These are phyloP conservation scores for Lasioglossum leucozonium DNA, from an alignment of 2,888 invertebrate species.

Conservation along the genomic window DNA sequence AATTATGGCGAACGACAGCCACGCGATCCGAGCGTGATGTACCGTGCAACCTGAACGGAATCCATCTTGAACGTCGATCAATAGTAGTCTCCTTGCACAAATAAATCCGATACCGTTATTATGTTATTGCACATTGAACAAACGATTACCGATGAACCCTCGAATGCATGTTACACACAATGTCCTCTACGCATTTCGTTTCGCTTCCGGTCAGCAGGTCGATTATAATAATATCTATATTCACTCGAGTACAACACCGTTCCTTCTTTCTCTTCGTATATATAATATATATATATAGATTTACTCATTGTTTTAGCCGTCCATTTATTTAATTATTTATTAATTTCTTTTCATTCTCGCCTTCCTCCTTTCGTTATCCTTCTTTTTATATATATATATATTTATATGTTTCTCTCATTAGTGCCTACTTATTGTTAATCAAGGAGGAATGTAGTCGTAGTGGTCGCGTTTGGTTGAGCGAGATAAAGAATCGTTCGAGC, in stretches of 20 bases:
- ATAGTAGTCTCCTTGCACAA: conserved; percentile 27
- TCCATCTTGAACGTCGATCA: conserved; percentile 6
- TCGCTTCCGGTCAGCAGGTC: conserved; percentile 21
- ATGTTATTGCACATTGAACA: conserved; percentile 81
- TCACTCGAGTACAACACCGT: conserved; percentile 18
- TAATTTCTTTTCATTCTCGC: conserved; percentile 30
- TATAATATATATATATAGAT: conserved; percentile 31
- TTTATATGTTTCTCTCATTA: conserved; percentile 77
- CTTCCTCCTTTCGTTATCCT: conserved; percentile 8
- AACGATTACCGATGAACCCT: conserved; percentile 75
- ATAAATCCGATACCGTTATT: conserved; percentile 66
- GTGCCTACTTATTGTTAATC: conserved; percentile 82
- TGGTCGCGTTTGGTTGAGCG: conserved; percentile 77
- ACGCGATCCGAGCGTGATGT: neutral
- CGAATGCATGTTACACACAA: conserved; percentile 73
- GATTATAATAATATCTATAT: conserved; percentile 28
- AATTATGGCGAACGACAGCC: neutral
- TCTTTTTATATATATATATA: conserved; percentile 53
- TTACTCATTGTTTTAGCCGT: conserved; percentile 35
- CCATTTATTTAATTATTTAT: conserved; percentile 45
- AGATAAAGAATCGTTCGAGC: conserved; percentile 76
- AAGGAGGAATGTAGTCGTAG: conserved; percentile 82
- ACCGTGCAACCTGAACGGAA: conserved; percentile 18
- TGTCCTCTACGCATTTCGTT: conserved; percentile 40
- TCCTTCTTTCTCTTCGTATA: conserved; percentile 6